Percentiles rank a stretch among this genome's conserved stretches.
Evolutionary conservation across 2,888 invertebrate genomes (phyloP).

Genomic region (Drosophila formosana): DNA sequence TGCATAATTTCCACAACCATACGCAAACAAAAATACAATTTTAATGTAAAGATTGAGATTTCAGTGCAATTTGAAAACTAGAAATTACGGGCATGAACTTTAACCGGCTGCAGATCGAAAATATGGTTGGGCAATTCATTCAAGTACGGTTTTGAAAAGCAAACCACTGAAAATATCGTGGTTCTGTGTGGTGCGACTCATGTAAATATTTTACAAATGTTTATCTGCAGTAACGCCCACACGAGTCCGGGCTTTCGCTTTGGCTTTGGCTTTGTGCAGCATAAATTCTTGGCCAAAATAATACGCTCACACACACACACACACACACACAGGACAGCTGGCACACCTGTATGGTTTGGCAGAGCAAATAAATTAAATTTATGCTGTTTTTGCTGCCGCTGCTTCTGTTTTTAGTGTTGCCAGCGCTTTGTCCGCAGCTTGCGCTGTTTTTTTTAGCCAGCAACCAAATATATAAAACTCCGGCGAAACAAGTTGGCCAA

Average conservation of each 20-base stretch:
- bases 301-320: constrained; percentile 21
- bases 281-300: constrained; percentile 50
- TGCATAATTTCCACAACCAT: no score
- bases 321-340: constrained; percentile 13
- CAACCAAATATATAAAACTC: constrained; percentile 50
- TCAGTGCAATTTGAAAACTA: neutral
- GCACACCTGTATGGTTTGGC: constrained; percentile 49
- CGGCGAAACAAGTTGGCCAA: constrained; percentile 45
- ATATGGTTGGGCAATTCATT: neutral
- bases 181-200: constrained; percentile 15
- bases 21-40: neutral
- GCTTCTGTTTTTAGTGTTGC: constrained; percentile 25
- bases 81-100: neutral
- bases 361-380: constrained; percentile 75
- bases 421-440: constrained; percentile 33
- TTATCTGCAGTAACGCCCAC: constrained; percentile 58
- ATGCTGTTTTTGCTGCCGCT: constrained; percentile 62
- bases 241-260: constrained; percentile 11
- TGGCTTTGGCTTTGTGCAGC: constrained; percentile 49
- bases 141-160: constrained; percentile 1
- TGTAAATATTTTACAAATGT: constrained; percentile 71
- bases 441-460: constrained; percentile 29
- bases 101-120: neutral
- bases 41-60: neutral
- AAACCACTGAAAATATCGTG: constrained; percentile 13